A percentile compares a stretch with the other conserved stretches of the same genome.
phyloP scores from a whole-genome alignment of 2,797 vertebrate genomes.

The Melanotaenia boesemani region DNA sequence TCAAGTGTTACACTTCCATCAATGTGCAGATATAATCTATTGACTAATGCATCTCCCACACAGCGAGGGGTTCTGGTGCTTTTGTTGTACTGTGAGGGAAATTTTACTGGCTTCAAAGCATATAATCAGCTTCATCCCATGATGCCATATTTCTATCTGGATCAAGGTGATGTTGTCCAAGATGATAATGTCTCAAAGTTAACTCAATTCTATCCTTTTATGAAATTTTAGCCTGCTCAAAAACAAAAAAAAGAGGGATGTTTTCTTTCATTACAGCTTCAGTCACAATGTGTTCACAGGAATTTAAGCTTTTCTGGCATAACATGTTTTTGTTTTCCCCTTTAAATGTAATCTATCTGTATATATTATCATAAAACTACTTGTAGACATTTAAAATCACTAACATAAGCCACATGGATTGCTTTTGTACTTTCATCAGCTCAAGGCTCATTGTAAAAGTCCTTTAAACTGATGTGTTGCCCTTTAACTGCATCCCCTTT shows the following conservation, averaged over 20 bases:
- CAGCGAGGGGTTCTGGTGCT: neutral
- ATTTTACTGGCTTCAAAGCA: no score
- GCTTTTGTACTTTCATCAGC: conserved; percentile 15
- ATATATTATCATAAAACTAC: neutral
- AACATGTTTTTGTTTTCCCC: neutral
- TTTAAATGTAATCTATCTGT: neutral
- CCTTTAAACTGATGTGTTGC: conserved; percentile 49
- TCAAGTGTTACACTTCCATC: no score
- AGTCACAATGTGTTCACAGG: no score
- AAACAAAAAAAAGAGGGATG: no score
- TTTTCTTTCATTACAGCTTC: no score
- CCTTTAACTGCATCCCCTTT: conserved; percentile 45
- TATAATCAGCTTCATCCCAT: neutral
- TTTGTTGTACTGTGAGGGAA: neutral
- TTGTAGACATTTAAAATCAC: neutral
- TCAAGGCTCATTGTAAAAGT: conserved; percentile 28
- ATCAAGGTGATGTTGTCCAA: neutral
- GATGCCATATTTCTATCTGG: neutral
- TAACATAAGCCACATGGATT: conserved; percentile 5
- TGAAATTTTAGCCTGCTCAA: neutral
- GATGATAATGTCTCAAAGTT: neutral
- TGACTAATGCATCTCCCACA: neutral
- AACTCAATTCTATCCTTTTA: neutral
- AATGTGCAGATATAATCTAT: neutral
- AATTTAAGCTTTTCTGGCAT: no score